Percentiles rank a stretch among this genome's conserved stretches.
Evolutionary conservation across 2,113 vertebrate genomes (phyloP).

Genomic region (Neolamprologus kungweensis): DNA sequence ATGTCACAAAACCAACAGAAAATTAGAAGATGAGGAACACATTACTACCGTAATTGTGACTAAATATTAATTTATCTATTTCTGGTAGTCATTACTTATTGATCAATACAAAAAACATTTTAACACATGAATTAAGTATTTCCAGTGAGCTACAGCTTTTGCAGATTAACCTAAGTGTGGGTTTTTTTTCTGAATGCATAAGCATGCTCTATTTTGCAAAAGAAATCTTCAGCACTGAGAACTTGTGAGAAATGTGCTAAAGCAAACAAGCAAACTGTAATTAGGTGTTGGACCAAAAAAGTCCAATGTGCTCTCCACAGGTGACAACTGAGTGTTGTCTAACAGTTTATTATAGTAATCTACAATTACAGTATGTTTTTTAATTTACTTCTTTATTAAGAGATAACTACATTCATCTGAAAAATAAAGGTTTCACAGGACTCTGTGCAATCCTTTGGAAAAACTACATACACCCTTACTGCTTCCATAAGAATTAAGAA

Average conservation of each 20-base stretch:
- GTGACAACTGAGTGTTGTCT: background rate
- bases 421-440: fast-evolving
- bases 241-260: background rate
- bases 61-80: background rate
- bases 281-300: background rate
- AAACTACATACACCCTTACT: background rate
- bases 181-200: fast-evolving
- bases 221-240: background rate
- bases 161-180: background rate
- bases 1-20: background rate
- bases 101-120: background rate
- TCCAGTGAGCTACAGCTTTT: background rate
- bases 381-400: background rate
- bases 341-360: background rate
- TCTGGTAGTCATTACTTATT: background rate
- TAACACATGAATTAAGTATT: background rate
- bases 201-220: background rate
- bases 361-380: background rate
- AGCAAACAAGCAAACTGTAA: background rate
- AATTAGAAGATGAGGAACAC: background rate
- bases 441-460: background rate
- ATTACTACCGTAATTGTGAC: fast-evolving
- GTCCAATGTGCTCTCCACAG: background rate
- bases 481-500: background rate
- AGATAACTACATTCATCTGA: background rate